Base-by-base conservation (phyloP, 2,797 vertebrate species). In the Emydoidea blandingii region DNA sequence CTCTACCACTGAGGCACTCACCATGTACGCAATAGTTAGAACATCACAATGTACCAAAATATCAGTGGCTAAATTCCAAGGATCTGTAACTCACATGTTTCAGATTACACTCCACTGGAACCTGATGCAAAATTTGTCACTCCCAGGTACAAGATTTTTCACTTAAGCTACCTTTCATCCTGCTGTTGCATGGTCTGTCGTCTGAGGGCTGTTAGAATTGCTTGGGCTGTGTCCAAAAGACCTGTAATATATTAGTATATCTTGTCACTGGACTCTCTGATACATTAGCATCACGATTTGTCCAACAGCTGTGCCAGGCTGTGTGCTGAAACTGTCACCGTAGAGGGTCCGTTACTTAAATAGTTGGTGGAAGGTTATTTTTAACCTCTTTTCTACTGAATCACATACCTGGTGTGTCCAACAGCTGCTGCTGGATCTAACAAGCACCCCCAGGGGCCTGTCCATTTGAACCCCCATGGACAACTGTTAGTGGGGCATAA, bases 371-470 rank as follows among this genome's bases (percentile, higher is more conserved):
- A 72, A 78, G 80, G 80, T 37, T 85, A 1, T 82, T 89, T 94
- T 97, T 95, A 96, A 95, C 90, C 82, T 8, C 81, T 91, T 94
- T 79, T 0, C 78, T 52, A 86, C 94, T 50, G 81, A 53, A 34
- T 50, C 90, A 1, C 84, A 21, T 4, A n/a, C 86, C 91, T 0
- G 31, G 41, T 78, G 37, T 18, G 53, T 21, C 53, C 29, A 0
- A 25, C 1, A 2, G 3, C n/a, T 23, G 78, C 59, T 76, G 90
- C 88, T 5, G 83, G 54, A 34, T 37, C 9, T 79, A 79, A 52
- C 27, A 50, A 50, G 1, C 5, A 1, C n/a, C 19, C 1, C 0
- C 0, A 0, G 3, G 29, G 49, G 12, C 25, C 47, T 25, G 1
- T 8, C 12, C 29, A 21, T 79, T 74, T 27, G 4, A 34, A 41